A percentile compares a stretch with the other conserved stretches of the same genome.
Conservation (phyloP, 2,113 vertebrate species). For the Pterocles gutturalis region DNA sequence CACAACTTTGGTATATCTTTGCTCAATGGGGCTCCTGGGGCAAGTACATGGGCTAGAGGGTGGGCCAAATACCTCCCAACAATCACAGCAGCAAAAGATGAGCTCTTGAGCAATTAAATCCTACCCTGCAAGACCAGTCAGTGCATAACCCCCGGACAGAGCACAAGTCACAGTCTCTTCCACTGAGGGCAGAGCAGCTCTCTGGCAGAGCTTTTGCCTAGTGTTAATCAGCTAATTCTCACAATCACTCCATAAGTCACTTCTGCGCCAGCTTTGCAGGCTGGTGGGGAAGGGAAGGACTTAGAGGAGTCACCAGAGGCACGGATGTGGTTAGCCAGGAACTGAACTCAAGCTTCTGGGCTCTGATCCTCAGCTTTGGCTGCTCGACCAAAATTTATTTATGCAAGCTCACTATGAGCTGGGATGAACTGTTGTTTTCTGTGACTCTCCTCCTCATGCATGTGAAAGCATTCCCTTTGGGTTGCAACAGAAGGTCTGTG, state of each 20-base stretch:
- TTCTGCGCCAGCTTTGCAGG: background rate
- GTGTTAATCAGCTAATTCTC: background rate
- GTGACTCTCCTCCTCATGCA: background rate
- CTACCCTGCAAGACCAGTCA: background rate
- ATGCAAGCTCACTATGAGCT: background rate
- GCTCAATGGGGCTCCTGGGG: background rate
- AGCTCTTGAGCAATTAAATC: background rate
- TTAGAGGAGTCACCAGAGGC: background rate
- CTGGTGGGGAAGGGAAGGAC: background rate
- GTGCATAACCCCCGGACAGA: background rate
- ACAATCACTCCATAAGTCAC: accelerated
- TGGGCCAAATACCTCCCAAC: background rate
- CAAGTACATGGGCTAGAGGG: background rate
- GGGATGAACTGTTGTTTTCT: background rate
- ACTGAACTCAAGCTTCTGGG: background rate
- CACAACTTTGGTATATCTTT: background rate
- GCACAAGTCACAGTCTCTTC: background rate
- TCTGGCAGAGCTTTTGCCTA: background rate
- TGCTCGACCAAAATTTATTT: background rate
- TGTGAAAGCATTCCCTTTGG: background rate
- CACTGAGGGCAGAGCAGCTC: background rate
- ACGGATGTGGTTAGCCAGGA: background rate
- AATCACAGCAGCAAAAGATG: background rate
- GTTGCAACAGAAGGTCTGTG: background rate
- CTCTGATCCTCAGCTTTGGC: background rate